Percentiles rank a stretch among this genome's conserved stretches.
Conservation (phyloP, 2,113 vertebrate genomes). For the Tenrec ecaudatus region DNA sequence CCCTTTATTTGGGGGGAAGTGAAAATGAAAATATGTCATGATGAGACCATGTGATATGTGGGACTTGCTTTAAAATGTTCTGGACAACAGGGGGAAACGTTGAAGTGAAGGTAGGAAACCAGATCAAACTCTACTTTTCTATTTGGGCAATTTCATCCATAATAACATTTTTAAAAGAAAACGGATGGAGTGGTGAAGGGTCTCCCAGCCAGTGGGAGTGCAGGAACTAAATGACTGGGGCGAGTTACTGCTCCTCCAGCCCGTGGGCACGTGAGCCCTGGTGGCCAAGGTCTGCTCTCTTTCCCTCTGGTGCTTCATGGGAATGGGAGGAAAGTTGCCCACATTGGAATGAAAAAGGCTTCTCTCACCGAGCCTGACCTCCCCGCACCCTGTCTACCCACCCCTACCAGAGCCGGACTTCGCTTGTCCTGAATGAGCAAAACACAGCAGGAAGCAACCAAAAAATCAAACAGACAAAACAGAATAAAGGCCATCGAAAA, state of each 20-base stretch:
- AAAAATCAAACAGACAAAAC: too few species aligned
- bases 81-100: not conserved
- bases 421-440: not conserved
- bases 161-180: not conserved
- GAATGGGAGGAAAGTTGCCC: not conserved
- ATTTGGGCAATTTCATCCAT: constrained; percentile 1
- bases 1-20: not conserved
- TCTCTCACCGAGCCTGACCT: not conserved
- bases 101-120: not conserved
- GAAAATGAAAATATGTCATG: not conserved
- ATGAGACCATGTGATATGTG: not conserved
- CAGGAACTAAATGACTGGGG: too few species aligned
- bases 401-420: not conserved
- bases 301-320: not conserved
- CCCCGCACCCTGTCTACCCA: not conserved
- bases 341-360: not conserved
- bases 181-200: not conserved
- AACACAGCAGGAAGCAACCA: too few species aligned
- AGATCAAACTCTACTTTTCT: not conserved
- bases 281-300: not conserved
- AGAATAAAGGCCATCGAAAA: too few species aligned
- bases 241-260: too few species aligned
- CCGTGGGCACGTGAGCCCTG: not conserved
- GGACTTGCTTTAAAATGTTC: constrained; percentile 8
- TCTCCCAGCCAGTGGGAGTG: too few species aligned